Conservation (phyloP, 1,140 invertebrate genomes). For the Calosoma granatense region DNA sequence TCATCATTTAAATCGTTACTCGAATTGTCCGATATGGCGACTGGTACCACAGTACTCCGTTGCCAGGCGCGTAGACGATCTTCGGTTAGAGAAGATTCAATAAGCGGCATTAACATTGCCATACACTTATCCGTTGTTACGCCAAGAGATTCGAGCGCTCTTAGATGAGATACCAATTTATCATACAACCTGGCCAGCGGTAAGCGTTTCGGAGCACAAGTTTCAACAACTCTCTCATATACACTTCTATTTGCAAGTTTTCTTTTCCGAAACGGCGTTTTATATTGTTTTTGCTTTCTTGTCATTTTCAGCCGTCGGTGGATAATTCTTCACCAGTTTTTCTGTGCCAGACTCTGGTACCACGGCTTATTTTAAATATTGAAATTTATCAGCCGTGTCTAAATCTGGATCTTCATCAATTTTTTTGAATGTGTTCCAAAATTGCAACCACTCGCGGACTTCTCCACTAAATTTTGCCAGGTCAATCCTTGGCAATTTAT, state of each 20-base stretch:
- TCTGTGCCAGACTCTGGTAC: conserved; percentile 17
- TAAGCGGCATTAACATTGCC: conserved; percentile 26
- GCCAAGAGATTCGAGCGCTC: conserved; percentile 26
- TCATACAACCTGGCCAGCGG: conserved; percentile 12
- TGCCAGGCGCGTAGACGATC: conserved; percentile 24
- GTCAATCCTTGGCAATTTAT: background rate
- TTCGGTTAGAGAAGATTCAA: conserved; percentile 26
- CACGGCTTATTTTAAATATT: conserved; percentile 22
- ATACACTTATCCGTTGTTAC: conserved; percentile 27
- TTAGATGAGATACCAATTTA: conserved; percentile 18
- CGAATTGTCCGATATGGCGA: background rate
- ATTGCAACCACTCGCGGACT: conserved; percentile 25
- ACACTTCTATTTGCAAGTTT: conserved; percentile 26
- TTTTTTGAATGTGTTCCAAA: conserved; percentile 27
- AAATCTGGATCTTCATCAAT: conserved; percentile 23
- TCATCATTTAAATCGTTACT: no score
- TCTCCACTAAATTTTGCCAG: no score
- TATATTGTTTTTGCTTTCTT: conserved; percentile 21
- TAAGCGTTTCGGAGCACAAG: conserved; percentile 15
- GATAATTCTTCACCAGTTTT: no score
- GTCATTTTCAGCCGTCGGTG: conserved; percentile 24
- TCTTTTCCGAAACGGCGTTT: conserved; percentile 25
- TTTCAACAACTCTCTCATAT: conserved; percentile 27
- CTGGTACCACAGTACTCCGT: conserved; percentile 5
- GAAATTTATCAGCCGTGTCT: conserved; percentile 22